Base-by-base conservation (phyloP, 2,888 invertebrate species). In the Linhomoeus sp. region DNA sequence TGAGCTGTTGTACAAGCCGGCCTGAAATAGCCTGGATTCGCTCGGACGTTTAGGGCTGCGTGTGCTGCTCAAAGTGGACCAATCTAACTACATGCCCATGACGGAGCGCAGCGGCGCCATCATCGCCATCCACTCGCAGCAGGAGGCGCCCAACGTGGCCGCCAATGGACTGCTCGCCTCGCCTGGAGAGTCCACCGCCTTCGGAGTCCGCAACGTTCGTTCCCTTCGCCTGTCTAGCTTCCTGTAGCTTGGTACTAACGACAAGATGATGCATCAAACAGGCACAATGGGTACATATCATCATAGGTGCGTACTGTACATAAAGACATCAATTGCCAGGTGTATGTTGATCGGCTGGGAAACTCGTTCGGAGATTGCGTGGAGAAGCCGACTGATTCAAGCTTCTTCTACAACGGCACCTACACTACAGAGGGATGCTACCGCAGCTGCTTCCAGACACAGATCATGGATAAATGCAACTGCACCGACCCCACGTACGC, bases 91-190 rank as follows among this genome's bases (percentile, higher is more conserved):
- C 43, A 50, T 64, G 0, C 61, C 65, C 1, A 58, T 67, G 50
- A 58, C 63, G 2, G 57, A 62, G 22, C 57, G 66, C 20, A 63
- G 65, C 3, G 69, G 68, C 9, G 58, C 65, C 1, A 57, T 66
- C 12, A 59, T 68, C n/a, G 54, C 59, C 29, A 58, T 68, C 46
- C 66, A 68, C 52, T 56, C 57, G 38, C 52, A 61, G 46, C 59
- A 57, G 5, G 56, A 56, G 17, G 36, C 22, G 33, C 43, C 45
- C 29, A 29, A 29, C 29, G 12, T 29, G 5, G 29, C 7, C 5
- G 12, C 29, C 7, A 29, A 29, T 12, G 29, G 29, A 29, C 29
- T 29, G 5, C 29, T 29, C 7, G 53, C 63, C 15, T 50, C 59
- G 3, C 60, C 63, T 0, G 64, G 62, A 7, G 55, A 53, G 24